These are phyloP conservation scores for Drosophila tristis DNA, from an alignment of 1,140 invertebrate species.

Conservation along the genomic window DNA sequence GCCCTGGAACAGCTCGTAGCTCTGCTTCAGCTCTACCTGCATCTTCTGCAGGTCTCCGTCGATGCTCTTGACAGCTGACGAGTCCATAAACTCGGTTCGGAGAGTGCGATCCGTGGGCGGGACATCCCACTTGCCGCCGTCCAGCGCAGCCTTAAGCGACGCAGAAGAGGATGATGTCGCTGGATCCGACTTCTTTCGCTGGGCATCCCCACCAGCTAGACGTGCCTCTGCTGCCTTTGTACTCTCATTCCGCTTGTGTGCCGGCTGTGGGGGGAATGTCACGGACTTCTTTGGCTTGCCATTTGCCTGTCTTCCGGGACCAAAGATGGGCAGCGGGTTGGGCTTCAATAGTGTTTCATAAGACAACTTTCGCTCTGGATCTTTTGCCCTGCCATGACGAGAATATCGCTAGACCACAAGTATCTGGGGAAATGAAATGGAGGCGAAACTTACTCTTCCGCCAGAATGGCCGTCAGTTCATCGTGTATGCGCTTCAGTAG, in stretches of 20 bases:
- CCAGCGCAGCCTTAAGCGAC: constrained; percentile 8
- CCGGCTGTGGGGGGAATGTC: constrained; percentile 10
- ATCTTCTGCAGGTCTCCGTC: constrained; percentile 72
- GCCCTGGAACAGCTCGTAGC: constrained; percentile 72
- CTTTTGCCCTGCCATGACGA: background rate
- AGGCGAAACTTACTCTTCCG: constrained; percentile 50
- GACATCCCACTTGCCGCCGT: background rate
- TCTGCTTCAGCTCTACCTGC: constrained; percentile 62
- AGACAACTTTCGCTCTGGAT: constrained; percentile 34
- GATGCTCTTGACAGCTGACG: constrained; percentile 46
- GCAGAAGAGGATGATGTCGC: constrained; percentile 3
- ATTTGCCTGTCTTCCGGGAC: background rate
- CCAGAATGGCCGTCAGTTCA: constrained; percentile 66
- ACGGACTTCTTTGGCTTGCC: constrained; percentile 4
- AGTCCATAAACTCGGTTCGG: constrained; percentile 47
- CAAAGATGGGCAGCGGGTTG: constrained; percentile 43
- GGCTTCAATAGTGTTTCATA: constrained; percentile 54
- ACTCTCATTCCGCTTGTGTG: background rate
- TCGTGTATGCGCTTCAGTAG: constrained; percentile 64
- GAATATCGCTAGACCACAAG: no score
- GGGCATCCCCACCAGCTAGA: background rate
- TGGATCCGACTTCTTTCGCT: background rate
- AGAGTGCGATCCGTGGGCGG: constrained; percentile 19
- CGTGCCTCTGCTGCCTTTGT: background rate
- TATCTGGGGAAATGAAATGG: no score